A percentile compares a stretch with the other conserved stretches of the same genome.
phyloP scores from a whole-genome alignment of 2,797 vertebrate genomes.

The Pipistrellus nathusii region DNA sequence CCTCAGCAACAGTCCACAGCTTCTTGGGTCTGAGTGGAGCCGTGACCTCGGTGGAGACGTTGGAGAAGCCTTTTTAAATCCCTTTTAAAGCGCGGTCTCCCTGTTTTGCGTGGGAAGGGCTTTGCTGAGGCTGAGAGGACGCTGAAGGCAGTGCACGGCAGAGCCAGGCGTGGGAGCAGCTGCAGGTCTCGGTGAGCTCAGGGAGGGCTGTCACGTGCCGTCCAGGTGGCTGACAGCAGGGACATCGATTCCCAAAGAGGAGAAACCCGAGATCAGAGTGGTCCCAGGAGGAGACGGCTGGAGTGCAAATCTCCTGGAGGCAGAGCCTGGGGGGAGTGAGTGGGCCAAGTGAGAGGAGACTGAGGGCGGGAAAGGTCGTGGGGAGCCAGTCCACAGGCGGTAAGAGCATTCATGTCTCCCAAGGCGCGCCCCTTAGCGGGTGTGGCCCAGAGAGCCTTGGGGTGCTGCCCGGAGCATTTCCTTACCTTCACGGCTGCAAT shows the following conservation, averaged over 20 bases:
- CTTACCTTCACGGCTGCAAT: rapidly evolving
- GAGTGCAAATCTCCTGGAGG: background rate
- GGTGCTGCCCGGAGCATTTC: rapidly evolving
- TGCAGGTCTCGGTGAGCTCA: background rate
- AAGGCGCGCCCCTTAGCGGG: background rate
- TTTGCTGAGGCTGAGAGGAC: background rate
- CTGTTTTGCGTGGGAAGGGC: background rate
- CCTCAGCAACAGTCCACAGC: background rate
- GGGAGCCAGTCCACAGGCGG: background rate
- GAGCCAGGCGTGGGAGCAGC: too few species aligned
- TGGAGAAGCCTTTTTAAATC: background rate
- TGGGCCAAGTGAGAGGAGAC: too few species aligned
- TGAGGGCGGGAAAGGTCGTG: background rate
- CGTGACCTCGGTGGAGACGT: background rate
- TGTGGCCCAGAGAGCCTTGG: background rate
- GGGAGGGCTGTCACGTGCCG: rapidly evolving
- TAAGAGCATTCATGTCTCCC: background rate
- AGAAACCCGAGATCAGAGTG: background rate
- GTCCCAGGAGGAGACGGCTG: background rate
- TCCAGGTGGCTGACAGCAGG: background rate
- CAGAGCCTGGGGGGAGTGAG: too few species aligned
- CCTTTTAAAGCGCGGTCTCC: background rate
- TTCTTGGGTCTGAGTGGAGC: background rate
- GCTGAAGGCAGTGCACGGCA: background rate
- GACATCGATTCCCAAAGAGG: background rate